A percentile compares a stretch with the other conserved stretches of the same genome.
Conservation (phyloP, 2,888 invertebrate genomes). For the Euplagia quadripunctaria region DNA sequence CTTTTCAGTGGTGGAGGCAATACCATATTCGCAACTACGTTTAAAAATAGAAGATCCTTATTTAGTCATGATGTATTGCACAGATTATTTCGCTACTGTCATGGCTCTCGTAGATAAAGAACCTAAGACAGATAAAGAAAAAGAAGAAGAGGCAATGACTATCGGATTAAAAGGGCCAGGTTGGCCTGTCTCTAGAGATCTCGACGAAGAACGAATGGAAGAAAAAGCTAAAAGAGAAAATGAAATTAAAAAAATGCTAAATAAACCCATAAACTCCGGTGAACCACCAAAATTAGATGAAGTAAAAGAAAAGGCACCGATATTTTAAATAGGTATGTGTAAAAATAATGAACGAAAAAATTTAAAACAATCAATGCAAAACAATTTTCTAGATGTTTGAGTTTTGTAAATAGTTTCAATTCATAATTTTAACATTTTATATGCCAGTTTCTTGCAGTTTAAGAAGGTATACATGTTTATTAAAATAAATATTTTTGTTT, state of each 20-base stretch:
- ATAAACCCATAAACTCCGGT: background rate
- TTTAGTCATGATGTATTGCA: conserved; percentile 69
- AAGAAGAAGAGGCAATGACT: conserved; percentile 55
- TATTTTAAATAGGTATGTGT: background rate
- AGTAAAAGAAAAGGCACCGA: background rate
- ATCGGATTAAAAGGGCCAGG: conserved; percentile 66
- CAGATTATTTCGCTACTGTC: conserved; percentile 56
- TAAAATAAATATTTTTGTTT: background rate
- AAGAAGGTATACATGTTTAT: background rate
- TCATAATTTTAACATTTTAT: background rate
- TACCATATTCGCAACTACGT: conserved; percentile 56
- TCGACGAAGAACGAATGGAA: conserved; percentile 31
- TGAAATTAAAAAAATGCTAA: conserved; percentile 22
- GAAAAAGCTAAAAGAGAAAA: conserved; percentile 17
- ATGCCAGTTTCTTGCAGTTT: background rate
- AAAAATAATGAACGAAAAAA: background rate
- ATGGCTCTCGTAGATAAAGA: conserved; percentile 66
- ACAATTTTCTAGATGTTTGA: background rate
- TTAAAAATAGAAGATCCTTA: conserved; percentile 70
- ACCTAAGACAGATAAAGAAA: conserved; percentile 56
- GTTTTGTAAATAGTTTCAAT: background rate
- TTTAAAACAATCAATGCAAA: background rate
- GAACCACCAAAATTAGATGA: background rate
- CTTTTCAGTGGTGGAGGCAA: conserved; percentile 5
- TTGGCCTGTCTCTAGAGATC: conserved; percentile 54